Percentiles rank a stretch among this genome's conserved stretches.
Evolutionary conservation across 2,113 vertebrate genomes (phyloP).

Genomic region (Coturnix japonica): DNA sequence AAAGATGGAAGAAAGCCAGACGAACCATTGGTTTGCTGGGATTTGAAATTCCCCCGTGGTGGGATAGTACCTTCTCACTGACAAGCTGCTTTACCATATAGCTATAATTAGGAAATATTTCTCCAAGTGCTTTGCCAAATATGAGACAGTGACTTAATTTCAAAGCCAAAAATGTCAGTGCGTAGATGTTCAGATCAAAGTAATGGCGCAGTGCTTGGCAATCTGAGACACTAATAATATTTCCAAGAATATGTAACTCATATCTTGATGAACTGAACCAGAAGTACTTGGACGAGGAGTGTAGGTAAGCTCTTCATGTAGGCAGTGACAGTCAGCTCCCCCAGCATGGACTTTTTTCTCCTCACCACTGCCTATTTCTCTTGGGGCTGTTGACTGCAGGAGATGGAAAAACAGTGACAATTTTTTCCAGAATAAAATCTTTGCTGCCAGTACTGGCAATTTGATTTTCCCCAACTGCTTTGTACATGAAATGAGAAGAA

Average conservation of each 20-base stretch:
- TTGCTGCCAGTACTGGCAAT: background rate
- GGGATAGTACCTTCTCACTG: background rate
- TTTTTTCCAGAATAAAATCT: background rate
- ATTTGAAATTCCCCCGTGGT: background rate
- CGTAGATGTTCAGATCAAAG: background rate
- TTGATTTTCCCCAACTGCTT: background rate
- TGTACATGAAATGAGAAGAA: background rate
- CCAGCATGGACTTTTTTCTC: background rate
- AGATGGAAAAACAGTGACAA: background rate
- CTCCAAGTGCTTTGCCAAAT: background rate
- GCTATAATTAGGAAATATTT: slow-evolving; percentile 1
- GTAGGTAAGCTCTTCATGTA: background rate
- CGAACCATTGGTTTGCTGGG: background rate
- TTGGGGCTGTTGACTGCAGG: background rate
- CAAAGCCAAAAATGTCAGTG: slow-evolving; percentile 10
- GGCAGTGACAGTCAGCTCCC: background rate
- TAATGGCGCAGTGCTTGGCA: background rate
- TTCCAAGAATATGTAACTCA: background rate
- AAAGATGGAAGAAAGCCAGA: background rate
- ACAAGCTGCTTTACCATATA: background rate
- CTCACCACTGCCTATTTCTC: background rate
- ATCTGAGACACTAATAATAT: background rate
- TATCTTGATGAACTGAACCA: background rate
- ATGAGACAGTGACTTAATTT: background rate
- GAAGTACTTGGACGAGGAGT: background rate